Evolutionary conservation across 2,888 invertebrate species (phyloP).

Genomic region (Cepaea hortensis): DNA sequence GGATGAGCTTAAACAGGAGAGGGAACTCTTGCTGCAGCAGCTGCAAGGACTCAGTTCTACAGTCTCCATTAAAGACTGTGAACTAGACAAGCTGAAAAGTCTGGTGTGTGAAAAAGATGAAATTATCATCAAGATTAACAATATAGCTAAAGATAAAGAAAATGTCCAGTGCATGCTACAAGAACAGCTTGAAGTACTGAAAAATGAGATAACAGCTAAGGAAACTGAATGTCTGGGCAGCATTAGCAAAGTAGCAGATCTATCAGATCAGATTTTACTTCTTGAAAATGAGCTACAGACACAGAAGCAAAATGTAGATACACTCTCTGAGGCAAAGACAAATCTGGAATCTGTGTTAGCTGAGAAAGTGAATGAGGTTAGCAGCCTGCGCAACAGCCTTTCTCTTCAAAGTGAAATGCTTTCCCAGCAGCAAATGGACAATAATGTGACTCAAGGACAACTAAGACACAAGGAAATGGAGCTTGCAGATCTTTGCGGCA

Average conservation of each 20-base stretch:
- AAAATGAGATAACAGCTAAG: neutral
- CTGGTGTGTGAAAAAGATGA: constrained; percentile 14
- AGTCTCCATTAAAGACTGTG: neutral
- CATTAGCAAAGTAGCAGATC: neutral
- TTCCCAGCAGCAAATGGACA: neutral
- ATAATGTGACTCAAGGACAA: neutral
- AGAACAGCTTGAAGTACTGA: constrained; percentile 3
- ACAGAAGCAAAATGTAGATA: neutral
- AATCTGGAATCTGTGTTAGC: constrained; percentile 23
- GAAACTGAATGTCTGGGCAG: neutral
- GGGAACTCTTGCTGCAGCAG: constrained; percentile 51
- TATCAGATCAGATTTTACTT: neutral
- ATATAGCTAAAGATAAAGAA: constrained; percentile 19
- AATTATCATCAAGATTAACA: neutral
- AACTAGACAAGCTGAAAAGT: constrained; percentile 10
- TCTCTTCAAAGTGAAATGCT: neutral
- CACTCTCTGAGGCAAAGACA: constrained; percentile 13
- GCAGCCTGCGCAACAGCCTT: constrained; percentile 2
- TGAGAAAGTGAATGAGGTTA: constrained; percentile 20
- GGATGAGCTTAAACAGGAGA: constrained; percentile 51
- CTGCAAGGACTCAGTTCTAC: constrained; percentile 36
- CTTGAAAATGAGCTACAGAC: constrained; percentile 6
- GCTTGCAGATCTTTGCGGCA: neutral
- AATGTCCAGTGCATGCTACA: neutral
- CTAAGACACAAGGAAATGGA: neutral